phyloP scores from a whole-genome alignment of 2,888 invertebrate genomes.

The Pilophorus perplexus region DNA sequence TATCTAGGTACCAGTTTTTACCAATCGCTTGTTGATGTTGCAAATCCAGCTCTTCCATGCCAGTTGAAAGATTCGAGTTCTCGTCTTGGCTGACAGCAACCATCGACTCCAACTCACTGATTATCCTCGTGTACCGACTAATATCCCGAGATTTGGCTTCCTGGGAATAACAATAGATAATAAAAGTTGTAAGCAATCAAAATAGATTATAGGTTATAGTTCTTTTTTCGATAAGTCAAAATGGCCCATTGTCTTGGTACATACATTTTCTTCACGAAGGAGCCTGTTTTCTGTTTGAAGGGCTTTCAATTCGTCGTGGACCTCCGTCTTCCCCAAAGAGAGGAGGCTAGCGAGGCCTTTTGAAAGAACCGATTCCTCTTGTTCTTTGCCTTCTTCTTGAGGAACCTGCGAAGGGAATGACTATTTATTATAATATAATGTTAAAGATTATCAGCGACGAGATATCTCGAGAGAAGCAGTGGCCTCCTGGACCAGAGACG shows the following conservation, averaged over 20 bases:
- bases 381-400: conserved; percentile 22
- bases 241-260: neutral
- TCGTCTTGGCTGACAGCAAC: conserved; percentile 54
- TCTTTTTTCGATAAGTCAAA: no score
- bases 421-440: no score
- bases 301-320: conserved; percentile 17
- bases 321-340: conserved; percentile 29
- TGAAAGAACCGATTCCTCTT: conserved; percentile 33
- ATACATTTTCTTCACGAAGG: conserved; percentile 36
- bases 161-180: conserved; percentile 5
- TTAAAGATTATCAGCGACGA: no score
- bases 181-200: neutral
- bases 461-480: no score
- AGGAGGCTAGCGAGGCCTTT: conserved; percentile 34
- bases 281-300: conserved; percentile 34
- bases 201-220: no score
- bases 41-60: conserved; percentile 69
- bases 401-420: no score
- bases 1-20: no score
- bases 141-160: conserved; percentile 31
- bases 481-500: no score
- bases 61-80: conserved; percentile 59
- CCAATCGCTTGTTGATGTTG: conserved; percentile 71
- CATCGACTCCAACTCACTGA: conserved; percentile 52
- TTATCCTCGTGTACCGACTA: conserved; percentile 30